Evolutionary conservation across 2,797 vertebrate species (phyloP).

Genomic region (Ibycter americanus): DNA sequence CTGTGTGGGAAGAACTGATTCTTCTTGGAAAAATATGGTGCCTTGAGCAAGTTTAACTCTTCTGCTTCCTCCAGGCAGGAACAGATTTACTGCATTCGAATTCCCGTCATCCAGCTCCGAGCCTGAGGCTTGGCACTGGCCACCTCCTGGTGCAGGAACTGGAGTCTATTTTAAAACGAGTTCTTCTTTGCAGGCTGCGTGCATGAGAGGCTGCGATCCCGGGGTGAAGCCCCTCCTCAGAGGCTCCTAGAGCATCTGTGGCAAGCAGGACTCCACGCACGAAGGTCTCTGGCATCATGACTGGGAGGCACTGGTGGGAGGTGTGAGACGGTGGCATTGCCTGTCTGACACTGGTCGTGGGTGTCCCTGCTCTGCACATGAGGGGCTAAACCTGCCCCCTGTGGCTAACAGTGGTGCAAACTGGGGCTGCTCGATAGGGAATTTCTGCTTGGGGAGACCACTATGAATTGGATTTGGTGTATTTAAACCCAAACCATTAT

Average conservation of each 20-base stretch:
- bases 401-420: fast-evolving
- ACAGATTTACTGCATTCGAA: background rate
- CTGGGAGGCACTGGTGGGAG: background rate
- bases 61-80: constrained; percentile 8
- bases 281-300: fast-evolving
- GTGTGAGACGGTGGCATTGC: fast-evolving
- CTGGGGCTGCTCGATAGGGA: fast-evolving
- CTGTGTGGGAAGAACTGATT: constrained; percentile 64
- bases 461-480: background rate
- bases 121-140: background rate
- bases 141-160: background rate
- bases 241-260: background rate
- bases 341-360: fast-evolving
- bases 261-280: fast-evolving
- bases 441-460: background rate
- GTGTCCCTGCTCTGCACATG: fast-evolving
- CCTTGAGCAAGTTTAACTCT: constrained; percentile 57
- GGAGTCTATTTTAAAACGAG: background rate
- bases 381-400: background rate
- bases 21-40: constrained; percentile 59
- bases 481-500: background rate
- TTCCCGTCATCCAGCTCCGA: background rate
- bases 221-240: fast-evolving
- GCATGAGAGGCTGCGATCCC: fast-evolving
- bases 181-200: background rate